Evolutionary conservation across 2,113 vertebrate genomes (phyloP), one percentile per base, ranked within the genome.

Genomic region (Oceanodroma tethys): DNA sequence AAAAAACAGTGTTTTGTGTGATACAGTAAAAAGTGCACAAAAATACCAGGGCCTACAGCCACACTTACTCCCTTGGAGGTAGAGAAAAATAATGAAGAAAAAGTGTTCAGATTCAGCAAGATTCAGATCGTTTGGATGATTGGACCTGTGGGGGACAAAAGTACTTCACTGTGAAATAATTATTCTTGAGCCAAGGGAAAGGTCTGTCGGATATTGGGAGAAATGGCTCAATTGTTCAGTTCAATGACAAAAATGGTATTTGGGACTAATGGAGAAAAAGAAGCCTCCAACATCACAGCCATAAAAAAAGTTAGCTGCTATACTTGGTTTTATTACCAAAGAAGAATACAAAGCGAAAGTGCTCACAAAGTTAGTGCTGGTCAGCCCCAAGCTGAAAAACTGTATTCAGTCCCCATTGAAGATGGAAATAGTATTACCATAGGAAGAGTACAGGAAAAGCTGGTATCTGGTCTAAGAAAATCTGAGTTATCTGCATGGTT

Each of bases 131-230:
- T 81, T 92, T 88, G 23, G 43, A 88, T 84, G 84, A 96, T 74
- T 86, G 52, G 30, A 81, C 48, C 65, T 81, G 48, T 59, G 71
- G 88, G 76, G 58, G 56, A 79, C n/a, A 88, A 89, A 94, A 81
- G 72, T 67, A 88, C 43, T 85, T 86, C 58, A 70, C 25, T 66
- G 40, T 83, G 38, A 91, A 95, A 90, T 91, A 96, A 88, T 90
- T 96, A 86, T 62, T 93, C 52, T 79, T 92, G 74, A 93, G 43
- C 36, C 60, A 94, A 96, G 43, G 36, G 62, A 85, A 68, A 88
- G 36, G 26, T 71, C 66, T 88, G 50, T 48, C 78, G 53, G 67
- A 83, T 88, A 73, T 29, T 82, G 70, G 58, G 76, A 88, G 34
- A 93, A 95, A 91, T 63, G n/a, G 3, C 21, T 92, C 62, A 52